Evolutionary conservation across 2,888 invertebrate genomes (phyloP).

Genomic region (Pheosia tremula): DNA sequence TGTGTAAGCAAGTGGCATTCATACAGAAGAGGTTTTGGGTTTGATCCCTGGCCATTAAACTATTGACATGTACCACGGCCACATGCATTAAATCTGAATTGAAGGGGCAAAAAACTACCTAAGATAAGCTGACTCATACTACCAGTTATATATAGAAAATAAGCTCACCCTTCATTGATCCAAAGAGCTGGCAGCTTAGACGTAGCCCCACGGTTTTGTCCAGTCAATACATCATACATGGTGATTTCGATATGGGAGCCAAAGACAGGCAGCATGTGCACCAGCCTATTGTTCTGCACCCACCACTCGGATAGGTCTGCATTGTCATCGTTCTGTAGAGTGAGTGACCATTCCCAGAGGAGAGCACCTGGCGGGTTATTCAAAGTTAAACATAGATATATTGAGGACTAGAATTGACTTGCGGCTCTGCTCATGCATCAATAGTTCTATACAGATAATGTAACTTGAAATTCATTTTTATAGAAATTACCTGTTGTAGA

Average conservation of each 20-base stretch:
- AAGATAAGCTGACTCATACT: too few species aligned
- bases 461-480: background rate
- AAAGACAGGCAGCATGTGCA: conserved; percentile 85
- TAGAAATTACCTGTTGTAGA: conserved; percentile 83
- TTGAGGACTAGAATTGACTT: too few species aligned
- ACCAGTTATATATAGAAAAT: background rate
- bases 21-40: too few species aligned
- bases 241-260: conserved; percentile 87
- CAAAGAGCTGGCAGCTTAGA: conserved; percentile 86
- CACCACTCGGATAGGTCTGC: conserved; percentile 84
- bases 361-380: conserved; percentile 75
- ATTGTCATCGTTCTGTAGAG: conserved; percentile 64
- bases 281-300: conserved; percentile 83
- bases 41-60: too few species aligned
- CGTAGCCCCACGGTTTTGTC: conserved; percentile 83
- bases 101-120: too few species aligned
- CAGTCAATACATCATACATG: conserved; percentile 85
- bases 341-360: conserved; percentile 91
- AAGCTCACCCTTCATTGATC: conserved; percentile 77
- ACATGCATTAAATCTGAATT: too few species aligned
- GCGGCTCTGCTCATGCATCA: too few species aligned
- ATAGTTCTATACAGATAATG: too few species aligned
- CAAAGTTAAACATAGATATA: too few species aligned
- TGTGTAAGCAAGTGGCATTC: too few species aligned
- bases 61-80: too few species aligned